These are phyloP conservation scores for Vipera ursinii DNA, from an alignment of 2,797 vertebrate species.

Conservation along the genomic window DNA sequence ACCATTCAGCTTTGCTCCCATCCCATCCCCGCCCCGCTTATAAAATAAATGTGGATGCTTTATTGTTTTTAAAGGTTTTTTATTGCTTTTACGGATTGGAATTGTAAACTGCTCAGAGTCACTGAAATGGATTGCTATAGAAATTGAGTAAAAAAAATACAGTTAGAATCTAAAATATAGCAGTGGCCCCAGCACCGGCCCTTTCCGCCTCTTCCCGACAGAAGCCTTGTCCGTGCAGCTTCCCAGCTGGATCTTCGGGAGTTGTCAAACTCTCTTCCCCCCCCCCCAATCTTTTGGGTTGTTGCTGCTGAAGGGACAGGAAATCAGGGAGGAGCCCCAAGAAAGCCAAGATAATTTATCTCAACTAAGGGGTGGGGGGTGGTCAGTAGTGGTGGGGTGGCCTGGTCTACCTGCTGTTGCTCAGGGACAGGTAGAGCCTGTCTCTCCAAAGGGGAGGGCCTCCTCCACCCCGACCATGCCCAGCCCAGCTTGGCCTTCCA, in stretches of 20 bases:
- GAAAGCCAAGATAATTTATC: not conserved
- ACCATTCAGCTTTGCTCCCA: not conserved
- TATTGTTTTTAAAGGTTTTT: no score
- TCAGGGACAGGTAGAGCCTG: not conserved
- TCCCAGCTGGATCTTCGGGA: not conserved
- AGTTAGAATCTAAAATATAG: not conserved
- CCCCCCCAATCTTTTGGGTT: not conserved
- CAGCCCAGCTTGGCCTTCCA: not conserved
- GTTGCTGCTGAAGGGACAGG: not conserved
- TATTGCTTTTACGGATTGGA: no score
- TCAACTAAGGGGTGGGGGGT: not conserved
- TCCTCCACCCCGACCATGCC: not conserved
- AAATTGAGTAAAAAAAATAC: not conserved
- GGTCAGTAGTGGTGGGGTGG: not conserved
- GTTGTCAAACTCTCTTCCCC: not conserved
- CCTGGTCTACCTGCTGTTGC: not conserved
- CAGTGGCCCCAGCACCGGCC: not conserved
- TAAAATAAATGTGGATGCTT: no score
- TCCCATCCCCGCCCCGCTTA: no score
- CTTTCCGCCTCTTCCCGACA: not conserved
- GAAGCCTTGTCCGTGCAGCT: not conserved
- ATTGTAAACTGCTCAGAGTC: no score
- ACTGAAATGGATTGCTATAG: no score
- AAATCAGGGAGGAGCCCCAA: not conserved
- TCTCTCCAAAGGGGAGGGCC: not conserved